A percentile compares a stretch with the other conserved stretches of the same genome.
Evolutionary conservation across 2,888 invertebrate species (phyloP).

Genomic region (Microctonus hyperodae): DNA sequence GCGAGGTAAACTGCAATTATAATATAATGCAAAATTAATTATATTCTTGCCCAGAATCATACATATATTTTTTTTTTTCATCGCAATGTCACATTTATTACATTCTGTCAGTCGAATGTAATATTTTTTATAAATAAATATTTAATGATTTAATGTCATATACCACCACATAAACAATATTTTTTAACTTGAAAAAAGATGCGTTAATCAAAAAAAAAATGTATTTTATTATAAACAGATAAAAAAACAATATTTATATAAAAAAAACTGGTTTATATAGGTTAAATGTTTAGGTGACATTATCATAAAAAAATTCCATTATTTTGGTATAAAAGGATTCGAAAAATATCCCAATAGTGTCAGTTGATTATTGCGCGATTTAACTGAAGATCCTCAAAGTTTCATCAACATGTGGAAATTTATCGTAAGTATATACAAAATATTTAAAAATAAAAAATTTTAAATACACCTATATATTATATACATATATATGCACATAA

Average conservation of each 20-base stretch:
- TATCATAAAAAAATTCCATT: not conserved
- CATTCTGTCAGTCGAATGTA: not conserved
- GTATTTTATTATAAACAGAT: not conserved
- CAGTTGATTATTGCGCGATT: conserved; percentile 7
- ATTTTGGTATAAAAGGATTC: conserved; percentile 28
- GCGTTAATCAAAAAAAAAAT: not conserved
- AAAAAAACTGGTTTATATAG: conserved; percentile 21
- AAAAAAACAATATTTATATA: not conserved
- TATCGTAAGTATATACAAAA: conserved; percentile 5
- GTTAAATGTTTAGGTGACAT: not conserved
- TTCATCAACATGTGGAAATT: conserved; percentile 15
- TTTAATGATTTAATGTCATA: not conserved
- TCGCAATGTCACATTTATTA: not conserved
- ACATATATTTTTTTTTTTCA: too few species aligned
- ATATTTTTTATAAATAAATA: not conserved
- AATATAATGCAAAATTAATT: not conserved
- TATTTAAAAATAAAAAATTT: not conserved
- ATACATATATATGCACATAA: too few species aligned
- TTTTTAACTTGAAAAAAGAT: not conserved
- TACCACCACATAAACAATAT: not conserved
- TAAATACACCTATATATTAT: not conserved
- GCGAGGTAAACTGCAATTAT: not conserved
- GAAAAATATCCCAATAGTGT: conserved; percentile 2
- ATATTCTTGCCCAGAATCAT: not conserved
- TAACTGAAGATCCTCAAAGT: not conserved